Evolutionary conservation across 2,888 invertebrate species (phyloP), one percentile per base, ranked within the genome.

Genomic region (Drosophila helvetica): DNA sequence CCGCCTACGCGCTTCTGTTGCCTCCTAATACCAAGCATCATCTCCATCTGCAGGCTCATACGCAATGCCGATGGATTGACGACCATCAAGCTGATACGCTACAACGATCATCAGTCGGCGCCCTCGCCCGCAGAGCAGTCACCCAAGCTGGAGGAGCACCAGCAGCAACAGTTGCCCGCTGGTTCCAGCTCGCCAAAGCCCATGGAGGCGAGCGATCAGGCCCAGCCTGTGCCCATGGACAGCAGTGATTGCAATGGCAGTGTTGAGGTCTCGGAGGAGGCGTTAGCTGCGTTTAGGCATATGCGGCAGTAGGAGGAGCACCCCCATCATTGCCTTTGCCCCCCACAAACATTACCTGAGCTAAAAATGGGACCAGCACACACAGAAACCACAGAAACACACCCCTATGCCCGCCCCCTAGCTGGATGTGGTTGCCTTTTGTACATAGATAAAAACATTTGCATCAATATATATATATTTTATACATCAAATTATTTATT

Each of bases 11-110:
- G 2, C 43, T 25, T n/a, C 12, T 19, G 47, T 33, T 27, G 38
- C 38, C 38, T 38, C 38, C 38, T 38, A 38, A 38, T 18, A 46
- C 52, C 53, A 52, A 70, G n/a, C 17, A 22, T 25, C 9, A 5
- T 50, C 27, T 19, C 27, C 56, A 50, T 52, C 68, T 80, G 67
- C 68, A 92, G 92, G 78, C 88, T 92, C 63, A 92, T 92, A 68
- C 90, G 92, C 61, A 92, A 92, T 80, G 92, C 92, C 54, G 92
- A 92, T 80, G 92, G 92, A 9, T 67, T 92, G 58, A 92, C 92
- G 27, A 92, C 92, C 75, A 92, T 92, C 56, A 92, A 92, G 87
- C 74, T 92, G 67, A 91, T 92, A 84, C 92, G 92, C 55, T 91
- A 91, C 75, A 91, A 91, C 71, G 90, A 90, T 19, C 74, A 75